These are phyloP conservation scores for Muschampia plurimacula DNA, from an alignment of 2,888 invertebrate genomes.

Conservation along the genomic window DNA sequence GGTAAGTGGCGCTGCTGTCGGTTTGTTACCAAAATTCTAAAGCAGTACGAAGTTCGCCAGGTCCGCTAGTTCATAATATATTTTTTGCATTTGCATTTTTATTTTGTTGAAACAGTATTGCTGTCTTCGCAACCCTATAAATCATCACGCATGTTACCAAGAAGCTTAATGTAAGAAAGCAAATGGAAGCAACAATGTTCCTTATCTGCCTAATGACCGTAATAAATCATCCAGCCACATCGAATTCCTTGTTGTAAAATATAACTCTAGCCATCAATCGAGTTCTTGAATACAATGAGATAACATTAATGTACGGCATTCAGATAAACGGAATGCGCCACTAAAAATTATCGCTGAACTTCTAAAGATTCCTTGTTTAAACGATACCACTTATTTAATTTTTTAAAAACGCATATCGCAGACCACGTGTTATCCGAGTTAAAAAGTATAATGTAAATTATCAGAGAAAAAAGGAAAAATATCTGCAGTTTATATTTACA, in stretches of 20 bases:
- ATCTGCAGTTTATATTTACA: too few species aligned
- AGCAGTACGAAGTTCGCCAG: too few species aligned
- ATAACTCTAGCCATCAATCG: slow-evolving; percentile 23
- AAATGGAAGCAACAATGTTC: slow-evolving; percentile 19
- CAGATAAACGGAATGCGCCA: slow-evolving; percentile 25
- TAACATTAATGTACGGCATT: slow-evolving; percentile 23
- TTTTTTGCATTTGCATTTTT: too few species aligned
- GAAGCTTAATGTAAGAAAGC: slow-evolving; percentile 10
- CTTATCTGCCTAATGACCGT: slow-evolving; percentile 21
- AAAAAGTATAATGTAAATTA: not conserved
- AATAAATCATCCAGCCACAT: slow-evolving; percentile 32
- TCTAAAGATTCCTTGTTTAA: slow-evolving; percentile 33
- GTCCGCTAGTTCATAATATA: too few species aligned
- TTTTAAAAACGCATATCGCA: not conserved
- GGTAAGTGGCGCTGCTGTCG: too few species aligned
- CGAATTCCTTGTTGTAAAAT: slow-evolving; percentile 24
- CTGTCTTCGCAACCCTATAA: not conserved
- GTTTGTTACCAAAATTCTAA: too few species aligned
- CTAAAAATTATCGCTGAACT: slow-evolving; percentile 28
- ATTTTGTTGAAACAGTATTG: not conserved
- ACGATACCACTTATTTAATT: slow-evolving; percentile 9
- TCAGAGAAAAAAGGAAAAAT: not conserved
- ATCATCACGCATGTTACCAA: slow-evolving; percentile 1
- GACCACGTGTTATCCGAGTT: not conserved
- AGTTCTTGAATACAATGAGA: slow-evolving; percentile 22